Percentiles rank a stretch among this genome's conserved stretches.
Conservation (phyloP, 2,797 vertebrate species). For the Chloroceryle amazona region DNA sequence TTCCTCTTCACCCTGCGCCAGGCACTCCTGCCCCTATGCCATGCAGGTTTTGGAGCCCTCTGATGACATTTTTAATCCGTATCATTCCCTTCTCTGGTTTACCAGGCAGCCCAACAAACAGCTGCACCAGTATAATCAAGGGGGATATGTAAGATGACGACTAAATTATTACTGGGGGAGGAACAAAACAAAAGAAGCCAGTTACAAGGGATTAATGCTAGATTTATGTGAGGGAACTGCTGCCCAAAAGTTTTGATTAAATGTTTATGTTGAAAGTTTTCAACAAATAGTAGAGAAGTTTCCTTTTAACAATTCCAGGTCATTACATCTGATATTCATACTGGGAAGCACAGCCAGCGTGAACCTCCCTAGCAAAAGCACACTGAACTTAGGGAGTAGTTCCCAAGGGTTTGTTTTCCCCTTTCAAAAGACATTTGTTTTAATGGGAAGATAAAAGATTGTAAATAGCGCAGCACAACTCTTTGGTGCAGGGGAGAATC, state of each 20-base stretch:
- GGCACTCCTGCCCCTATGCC: not conserved
- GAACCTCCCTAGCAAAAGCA: not conserved
- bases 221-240: not conserved
- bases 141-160: not conserved
- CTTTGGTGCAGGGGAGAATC: not conserved
- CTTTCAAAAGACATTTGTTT: not conserved
- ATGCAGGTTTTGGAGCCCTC: not conserved
- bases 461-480: not conserved
- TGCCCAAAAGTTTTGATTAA: not conserved
- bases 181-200: not conserved
- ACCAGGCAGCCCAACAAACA: not conserved
- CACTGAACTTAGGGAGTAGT: not conserved
- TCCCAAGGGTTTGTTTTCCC: not conserved
- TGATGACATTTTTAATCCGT: not conserved
- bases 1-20: not conserved
- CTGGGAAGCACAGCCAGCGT: not conserved
- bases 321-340: not conserved
- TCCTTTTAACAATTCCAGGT: not conserved
- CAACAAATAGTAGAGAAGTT: not conserved
- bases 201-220: not conserved
- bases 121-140: not conserved
- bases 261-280: not conserved
- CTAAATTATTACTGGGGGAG: not conserved
- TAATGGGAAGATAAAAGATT: not conserved
- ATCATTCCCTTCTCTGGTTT: not conserved